A percentile compares a stretch with the other conserved stretches of the same genome.
Conservation (phyloP, 2,113 vertebrate genomes). For the Origma solitaria region DNA sequence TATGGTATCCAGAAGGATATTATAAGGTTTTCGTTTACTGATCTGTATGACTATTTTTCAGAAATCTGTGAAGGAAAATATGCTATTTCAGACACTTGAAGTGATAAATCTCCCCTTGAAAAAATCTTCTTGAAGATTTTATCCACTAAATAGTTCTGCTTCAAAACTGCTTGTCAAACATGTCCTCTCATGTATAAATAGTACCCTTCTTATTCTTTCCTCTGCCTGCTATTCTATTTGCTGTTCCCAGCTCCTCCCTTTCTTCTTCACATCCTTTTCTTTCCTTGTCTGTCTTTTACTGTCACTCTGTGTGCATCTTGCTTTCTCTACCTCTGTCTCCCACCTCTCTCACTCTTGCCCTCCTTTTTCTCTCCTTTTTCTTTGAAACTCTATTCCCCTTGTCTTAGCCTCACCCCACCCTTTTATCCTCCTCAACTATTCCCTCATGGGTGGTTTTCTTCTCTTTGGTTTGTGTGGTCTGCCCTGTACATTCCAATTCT, state of each 20-base stretch:
- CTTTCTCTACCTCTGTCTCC: background rate
- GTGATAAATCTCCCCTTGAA: background rate
- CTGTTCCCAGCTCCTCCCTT: slow-evolving; percentile 2
- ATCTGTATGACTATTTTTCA: background rate
- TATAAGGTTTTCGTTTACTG: background rate
- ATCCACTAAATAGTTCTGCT: slow-evolving; percentile 6
- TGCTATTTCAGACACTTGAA: background rate
- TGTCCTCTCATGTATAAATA: slow-evolving; percentile 19
- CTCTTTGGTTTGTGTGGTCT: slow-evolving; percentile 54
- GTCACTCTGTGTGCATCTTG: background rate
- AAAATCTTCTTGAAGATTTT: slow-evolving; percentile 2
- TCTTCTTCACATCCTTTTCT: background rate
- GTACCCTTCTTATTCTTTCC: background rate
- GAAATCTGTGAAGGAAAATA: background rate
- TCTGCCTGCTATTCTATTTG: background rate
- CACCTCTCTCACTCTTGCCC: slow-evolving; percentile 1
- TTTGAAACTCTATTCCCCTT: slow-evolving; percentile 39
- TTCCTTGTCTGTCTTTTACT: background rate
- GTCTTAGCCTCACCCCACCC: slow-evolving; percentile 16
- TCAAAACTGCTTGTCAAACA: slow-evolving; percentile 8
- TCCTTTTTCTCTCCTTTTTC: background rate
- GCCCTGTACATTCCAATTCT: slow-evolving; percentile 57
- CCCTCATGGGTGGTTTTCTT: slow-evolving; percentile 51
- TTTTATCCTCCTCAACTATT: slow-evolving; percentile 32
- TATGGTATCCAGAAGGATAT: background rate